These are phyloP conservation scores for Naso thynnoides DNA, from an alignment of 2,797 vertebrate genomes.

Conservation along the genomic window DNA sequence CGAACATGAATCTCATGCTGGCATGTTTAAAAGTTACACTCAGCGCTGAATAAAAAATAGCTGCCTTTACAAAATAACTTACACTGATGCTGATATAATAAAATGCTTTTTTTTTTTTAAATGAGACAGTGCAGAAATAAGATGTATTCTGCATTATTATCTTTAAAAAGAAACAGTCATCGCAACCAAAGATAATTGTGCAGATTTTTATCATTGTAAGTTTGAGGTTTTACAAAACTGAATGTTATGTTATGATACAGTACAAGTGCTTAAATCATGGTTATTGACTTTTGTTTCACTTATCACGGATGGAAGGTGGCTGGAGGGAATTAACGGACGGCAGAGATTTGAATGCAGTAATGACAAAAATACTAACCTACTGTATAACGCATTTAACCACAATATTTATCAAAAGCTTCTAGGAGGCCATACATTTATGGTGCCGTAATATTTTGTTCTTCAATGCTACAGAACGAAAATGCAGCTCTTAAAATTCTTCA, in stretches of 20 bases:
- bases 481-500: constrained; percentile 42
- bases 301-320: background rate
- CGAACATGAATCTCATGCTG: constrained; percentile 50
- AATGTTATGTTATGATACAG: background rate
- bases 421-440: constrained; percentile 22
- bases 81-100: constrained; percentile 21
- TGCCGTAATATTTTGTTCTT: constrained; percentile 17
- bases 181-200: background rate
- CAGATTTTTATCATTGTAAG: background rate
- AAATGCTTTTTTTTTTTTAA: too few relatives aligned
- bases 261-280: background rate
- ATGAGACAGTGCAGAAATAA: too few relatives aligned
- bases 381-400: constrained; percentile 20
- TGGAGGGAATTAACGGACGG: constrained; percentile 5
- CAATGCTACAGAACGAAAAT: constrained; percentile 30
- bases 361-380: background rate
- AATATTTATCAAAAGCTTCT: constrained; percentile 6
- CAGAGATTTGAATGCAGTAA: constrained; percentile 3
- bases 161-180: background rate
- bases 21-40: constrained; percentile 39
- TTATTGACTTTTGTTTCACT: background rate
- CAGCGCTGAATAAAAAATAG: constrained; percentile 50
- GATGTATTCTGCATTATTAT: too few relatives aligned
- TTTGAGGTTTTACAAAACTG: background rate
- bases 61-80: constrained; percentile 62